A percentile compares a stretch with the other conserved stretches of the same genome.
Conservation (phyloP, 2,797 vertebrate species). For the Mionectes olivaceus region DNA sequence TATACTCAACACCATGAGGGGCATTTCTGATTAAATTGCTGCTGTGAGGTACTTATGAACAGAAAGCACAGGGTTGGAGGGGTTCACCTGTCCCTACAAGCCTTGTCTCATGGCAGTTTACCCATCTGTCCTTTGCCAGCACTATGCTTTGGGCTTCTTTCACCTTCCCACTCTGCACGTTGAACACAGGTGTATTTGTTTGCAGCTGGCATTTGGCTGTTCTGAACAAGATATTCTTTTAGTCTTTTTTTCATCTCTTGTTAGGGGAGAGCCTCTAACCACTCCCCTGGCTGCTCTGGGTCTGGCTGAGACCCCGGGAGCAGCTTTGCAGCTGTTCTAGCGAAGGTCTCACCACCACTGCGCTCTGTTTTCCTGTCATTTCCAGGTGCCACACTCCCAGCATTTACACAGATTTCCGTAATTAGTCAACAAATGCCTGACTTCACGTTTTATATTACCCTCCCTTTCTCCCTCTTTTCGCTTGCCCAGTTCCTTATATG, state of each 20-base stretch:
- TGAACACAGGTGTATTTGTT: not conserved
- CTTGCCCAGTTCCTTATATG: rapidly evolving
- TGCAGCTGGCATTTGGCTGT: not conserved
- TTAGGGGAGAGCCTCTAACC: not conserved
- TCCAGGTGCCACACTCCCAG: not conserved
- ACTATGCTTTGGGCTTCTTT: not conserved
- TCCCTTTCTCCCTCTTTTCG: not conserved
- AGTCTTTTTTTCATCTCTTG: not conserved
- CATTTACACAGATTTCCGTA: not conserved
- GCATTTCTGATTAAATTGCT: not conserved
- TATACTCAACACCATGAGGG: not conserved
- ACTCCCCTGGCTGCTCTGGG: not conserved
- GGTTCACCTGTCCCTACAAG: not conserved
- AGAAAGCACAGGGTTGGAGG: not conserved
- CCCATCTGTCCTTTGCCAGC: not conserved
- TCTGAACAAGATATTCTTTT: not conserved
- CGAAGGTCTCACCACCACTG: not conserved
- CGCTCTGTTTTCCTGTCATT: not conserved
- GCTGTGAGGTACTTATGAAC: not conserved
- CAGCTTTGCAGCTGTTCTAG: not conserved
- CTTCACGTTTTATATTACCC: not conserved
- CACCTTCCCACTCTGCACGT: not conserved
- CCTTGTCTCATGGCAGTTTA: rapidly evolving
- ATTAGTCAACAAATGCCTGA: not conserved
- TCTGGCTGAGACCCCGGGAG: not conserved